phyloP scores from a whole-genome alignment of 2,888 invertebrate genomes.

The Nephrotoma appendiculata region DNA sequence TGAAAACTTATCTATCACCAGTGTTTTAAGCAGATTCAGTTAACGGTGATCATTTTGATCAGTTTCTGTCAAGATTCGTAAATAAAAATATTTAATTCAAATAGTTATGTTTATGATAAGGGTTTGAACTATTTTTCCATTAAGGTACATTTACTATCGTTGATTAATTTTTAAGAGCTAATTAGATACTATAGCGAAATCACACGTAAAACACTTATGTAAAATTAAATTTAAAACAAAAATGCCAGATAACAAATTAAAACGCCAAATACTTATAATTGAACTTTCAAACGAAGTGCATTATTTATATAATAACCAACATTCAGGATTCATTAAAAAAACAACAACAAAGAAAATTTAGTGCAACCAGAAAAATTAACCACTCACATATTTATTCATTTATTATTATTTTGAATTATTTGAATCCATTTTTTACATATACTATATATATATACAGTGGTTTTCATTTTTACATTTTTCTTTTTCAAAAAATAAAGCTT shows the following conservation, averaged over 20 bases:
- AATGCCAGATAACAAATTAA: neutral
- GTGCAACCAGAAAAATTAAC: neutral
- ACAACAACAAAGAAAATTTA: neutral
- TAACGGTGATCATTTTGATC: too few relatives aligned
- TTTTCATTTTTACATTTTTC: neutral
- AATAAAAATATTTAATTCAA: too few relatives aligned
- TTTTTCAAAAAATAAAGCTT: neutral
- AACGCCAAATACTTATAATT: neutral
- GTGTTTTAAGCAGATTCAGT: too few relatives aligned
- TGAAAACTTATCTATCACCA: too few relatives aligned
- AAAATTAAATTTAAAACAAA: neutral
- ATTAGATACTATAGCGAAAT: too few relatives aligned
- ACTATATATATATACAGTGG: neutral
- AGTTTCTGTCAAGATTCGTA: too few relatives aligned
- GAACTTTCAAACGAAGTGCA: neutral
- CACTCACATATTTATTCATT: constrained; percentile 1
- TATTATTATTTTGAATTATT: constrained; percentile 5
- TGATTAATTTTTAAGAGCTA: too few relatives aligned
- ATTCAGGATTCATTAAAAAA: neutral
- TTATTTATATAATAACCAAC: neutral
- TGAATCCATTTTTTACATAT: neutral
- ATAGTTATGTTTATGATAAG: too few relatives aligned
- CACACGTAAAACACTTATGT: too few relatives aligned
- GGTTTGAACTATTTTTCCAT: too few relatives aligned
- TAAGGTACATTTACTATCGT: too few relatives aligned